phyloP scores from a whole-genome alignment of 1,140 invertebrate species.

The Trichoplusia ni region DNA sequence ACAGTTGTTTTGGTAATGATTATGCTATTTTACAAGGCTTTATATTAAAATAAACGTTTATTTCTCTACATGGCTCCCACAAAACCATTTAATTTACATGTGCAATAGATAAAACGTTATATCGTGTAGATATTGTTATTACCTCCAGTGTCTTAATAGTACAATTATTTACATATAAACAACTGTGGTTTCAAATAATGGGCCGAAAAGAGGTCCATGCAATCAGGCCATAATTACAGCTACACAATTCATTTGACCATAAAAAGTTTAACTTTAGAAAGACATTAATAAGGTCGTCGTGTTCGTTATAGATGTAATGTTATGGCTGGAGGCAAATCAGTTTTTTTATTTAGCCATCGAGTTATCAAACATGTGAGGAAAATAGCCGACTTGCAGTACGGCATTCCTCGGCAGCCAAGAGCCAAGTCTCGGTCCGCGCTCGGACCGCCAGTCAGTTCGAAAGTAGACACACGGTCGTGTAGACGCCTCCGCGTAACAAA shows the following conservation, averaged over 20 bases:
- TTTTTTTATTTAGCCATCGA: conserved; percentile 38
- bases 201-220: not conserved
- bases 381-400: conserved; percentile 63
- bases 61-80: no score
- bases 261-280: not conserved
- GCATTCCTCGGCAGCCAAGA: conserved; percentile 58
- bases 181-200: not conserved
- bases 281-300: conserved; percentile 18
- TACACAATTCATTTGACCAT: not conserved
- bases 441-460: conserved; percentile 59
- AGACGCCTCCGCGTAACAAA: conserved; percentile 51
- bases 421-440: conserved; percentile 9
- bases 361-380: conserved; percentile 48
- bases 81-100: no score
- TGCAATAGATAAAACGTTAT: not conserved
- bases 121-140: not conserved
- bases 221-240: not conserved
- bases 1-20: no score
- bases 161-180: conserved; percentile 1
- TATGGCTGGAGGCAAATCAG: conserved; percentile 24
- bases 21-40: no score
- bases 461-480: conserved; percentile 63
- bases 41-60: no score
- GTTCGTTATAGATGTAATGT: conserved; percentile 4
- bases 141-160: not conserved